Percentiles rank a stretch among this genome's conserved stretches.
These are phyloP conservation scores for Pseudorectes ferrugineus DNA, from an alignment of 2,113 vertebrate genomes.

Conservation along the genomic window DNA sequence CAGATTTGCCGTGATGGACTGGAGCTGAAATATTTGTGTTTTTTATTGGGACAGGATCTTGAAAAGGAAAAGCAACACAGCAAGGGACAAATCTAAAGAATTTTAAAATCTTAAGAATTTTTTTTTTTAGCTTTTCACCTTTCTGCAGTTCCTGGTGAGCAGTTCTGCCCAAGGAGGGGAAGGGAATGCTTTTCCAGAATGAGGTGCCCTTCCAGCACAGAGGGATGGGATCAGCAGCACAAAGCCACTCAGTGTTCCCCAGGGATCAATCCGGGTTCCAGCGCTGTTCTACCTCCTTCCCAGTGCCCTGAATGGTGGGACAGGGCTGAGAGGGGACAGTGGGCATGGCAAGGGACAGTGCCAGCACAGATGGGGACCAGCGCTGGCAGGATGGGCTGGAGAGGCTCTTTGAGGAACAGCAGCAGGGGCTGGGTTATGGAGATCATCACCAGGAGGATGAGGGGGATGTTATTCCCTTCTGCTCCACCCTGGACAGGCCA, in stretches of 20 bases:
- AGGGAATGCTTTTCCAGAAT: background rate
- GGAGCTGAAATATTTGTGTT: background rate
- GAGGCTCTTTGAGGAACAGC: background rate
- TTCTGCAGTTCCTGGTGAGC: background rate
- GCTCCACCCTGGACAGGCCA: background rate
- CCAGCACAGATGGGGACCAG: background rate
- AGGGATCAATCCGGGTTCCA: rapidly evolving
- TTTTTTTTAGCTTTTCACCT: background rate
- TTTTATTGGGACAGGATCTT: background rate
- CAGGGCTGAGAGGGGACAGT: background rate
- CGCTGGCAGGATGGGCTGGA: background rate
- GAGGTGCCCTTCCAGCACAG: background rate
- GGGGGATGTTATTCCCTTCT: background rate
- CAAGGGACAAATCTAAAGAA: background rate
- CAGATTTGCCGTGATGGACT: background rate
- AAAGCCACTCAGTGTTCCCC: background rate
- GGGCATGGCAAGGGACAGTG: background rate
- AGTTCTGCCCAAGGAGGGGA: background rate
- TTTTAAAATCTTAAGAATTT: background rate
- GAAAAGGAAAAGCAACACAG: background rate
- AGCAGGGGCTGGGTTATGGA: background rate
- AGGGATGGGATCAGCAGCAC: background rate
- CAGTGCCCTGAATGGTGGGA: background rate
- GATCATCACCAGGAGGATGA: background rate
- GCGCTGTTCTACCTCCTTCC: background rate